phyloP scores from a whole-genome alignment of 1,140 invertebrate species.

The Neuroterus valhalla region DNA sequence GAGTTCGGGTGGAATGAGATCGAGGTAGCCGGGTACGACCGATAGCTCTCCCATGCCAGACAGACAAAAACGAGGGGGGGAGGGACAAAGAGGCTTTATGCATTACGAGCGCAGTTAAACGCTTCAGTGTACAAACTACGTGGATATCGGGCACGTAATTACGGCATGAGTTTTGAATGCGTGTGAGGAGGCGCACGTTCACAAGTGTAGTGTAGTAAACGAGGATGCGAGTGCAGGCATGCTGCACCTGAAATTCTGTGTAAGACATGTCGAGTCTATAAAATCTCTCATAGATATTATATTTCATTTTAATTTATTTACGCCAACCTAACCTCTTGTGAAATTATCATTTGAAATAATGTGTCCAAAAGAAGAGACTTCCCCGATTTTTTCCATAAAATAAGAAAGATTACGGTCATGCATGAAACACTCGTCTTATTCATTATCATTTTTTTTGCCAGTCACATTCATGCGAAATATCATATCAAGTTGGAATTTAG shows the following conservation, averaged over 20 bases:
- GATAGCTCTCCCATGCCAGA: too few relatives aligned
- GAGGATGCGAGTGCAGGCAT: slow-evolving; percentile 31
- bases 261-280: neutral
- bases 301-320: neutral
- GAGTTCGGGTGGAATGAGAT: too few relatives aligned
- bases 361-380: too few relatives aligned
- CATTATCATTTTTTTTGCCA: too few relatives aligned
- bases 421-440: too few relatives aligned
- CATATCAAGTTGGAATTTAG: too few relatives aligned
- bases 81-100: slow-evolving; percentile 21
- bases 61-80: neutral
- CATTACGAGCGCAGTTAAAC: slow-evolving; percentile 14
- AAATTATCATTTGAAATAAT: neutral
- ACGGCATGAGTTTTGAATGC: slow-evolving; percentile 14
- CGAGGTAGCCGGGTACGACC: too few relatives aligned
- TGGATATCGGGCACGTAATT: slow-evolving; percentile 45
- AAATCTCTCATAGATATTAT: neutral
- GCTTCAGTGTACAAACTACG: slow-evolving; percentile 50
- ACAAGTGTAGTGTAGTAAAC: slow-evolving; percentile 5
- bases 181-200: neutral
- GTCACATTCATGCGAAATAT: too few relatives aligned
- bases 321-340: neutral
- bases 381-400: too few relatives aligned
- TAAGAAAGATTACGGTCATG: too few relatives aligned
- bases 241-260: slow-evolving; percentile 49